Conservation (phyloP, 2,888 invertebrate species). For the Elaeidobius kamerunicus region DNA sequence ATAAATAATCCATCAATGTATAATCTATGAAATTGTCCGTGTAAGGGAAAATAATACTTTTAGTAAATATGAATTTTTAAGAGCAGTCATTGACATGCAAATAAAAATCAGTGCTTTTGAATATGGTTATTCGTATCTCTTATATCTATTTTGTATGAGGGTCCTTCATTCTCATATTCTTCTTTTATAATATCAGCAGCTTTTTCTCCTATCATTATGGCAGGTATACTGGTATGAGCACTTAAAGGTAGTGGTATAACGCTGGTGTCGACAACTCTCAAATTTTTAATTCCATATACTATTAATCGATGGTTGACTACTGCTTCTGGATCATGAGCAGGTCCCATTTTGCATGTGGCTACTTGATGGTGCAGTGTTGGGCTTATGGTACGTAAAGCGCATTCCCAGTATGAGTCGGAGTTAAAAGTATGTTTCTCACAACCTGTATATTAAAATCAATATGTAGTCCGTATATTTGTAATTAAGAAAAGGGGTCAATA, state of each 20-base stretch:
- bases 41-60: no score
- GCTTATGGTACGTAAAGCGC: conserved; percentile 50
- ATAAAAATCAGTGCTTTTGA: no score
- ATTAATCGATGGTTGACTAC: conserved; percentile 56
- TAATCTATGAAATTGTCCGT: no score
- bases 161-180: no score
- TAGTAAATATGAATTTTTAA: no score
- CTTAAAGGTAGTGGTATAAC: conserved; percentile 55
- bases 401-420: conserved; percentile 54
- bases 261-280: conserved; percentile 57
- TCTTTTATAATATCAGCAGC: conserved; percentile 54
- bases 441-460: no score
- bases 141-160: conserved; percentile 14
- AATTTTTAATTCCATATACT: conserved; percentile 52
- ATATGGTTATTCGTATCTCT: not conserved
- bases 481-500: no score
- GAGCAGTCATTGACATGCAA: no score
- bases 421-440: conserved; percentile 49
- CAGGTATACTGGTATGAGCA: conserved; percentile 55
- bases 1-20: no score
- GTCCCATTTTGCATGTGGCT: conserved; percentile 59
- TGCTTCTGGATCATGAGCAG: conserved; percentile 51
- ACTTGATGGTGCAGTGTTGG: conserved; percentile 54
- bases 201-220: conserved; percentile 58
- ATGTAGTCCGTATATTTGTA: no score